Conservation (phyloP, 2,797 vertebrate genomes). For the Coccyzus lansbergi region DNA sequence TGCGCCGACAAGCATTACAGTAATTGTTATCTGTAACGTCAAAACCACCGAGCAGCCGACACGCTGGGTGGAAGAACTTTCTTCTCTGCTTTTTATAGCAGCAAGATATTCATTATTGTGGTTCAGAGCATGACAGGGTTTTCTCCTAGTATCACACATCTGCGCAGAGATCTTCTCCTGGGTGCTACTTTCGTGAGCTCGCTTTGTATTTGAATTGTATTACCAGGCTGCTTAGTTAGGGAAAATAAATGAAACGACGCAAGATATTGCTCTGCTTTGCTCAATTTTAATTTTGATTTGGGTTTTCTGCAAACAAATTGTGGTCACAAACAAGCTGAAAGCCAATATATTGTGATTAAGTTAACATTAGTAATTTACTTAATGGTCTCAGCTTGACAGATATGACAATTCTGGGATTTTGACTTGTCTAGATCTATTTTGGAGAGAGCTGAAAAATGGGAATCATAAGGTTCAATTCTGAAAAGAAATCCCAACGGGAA, state of each 20-base stretch:
- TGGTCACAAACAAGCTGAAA: not conserved
- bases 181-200: not conserved
- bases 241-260: not conserved
- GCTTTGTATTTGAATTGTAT: not conserved
- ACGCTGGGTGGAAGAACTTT: conserved; percentile 1
- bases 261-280: not conserved
- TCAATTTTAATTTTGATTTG: not conserved
- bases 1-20: not conserved
- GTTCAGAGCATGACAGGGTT: not conserved
- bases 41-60: not conserved
- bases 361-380: not conserved
- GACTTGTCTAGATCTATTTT: not conserved
- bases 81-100: not conserved
- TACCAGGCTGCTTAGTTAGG: not conserved
- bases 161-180: not conserved
- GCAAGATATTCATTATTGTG: not conserved
- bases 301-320: not conserved
- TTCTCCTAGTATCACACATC: not conserved
- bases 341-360: not conserved
- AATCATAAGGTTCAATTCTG: not conserved
- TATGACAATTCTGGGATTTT: not conserved
- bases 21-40: not conserved
- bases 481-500: not conserved
- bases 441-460: not conserved
- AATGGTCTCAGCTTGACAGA: not conserved